A percentile compares a stretch with the other conserved stretches of the same genome.
Conservation (phyloP, 1,140 invertebrate genomes). For the Anoplolepis gracilipes region DNA sequence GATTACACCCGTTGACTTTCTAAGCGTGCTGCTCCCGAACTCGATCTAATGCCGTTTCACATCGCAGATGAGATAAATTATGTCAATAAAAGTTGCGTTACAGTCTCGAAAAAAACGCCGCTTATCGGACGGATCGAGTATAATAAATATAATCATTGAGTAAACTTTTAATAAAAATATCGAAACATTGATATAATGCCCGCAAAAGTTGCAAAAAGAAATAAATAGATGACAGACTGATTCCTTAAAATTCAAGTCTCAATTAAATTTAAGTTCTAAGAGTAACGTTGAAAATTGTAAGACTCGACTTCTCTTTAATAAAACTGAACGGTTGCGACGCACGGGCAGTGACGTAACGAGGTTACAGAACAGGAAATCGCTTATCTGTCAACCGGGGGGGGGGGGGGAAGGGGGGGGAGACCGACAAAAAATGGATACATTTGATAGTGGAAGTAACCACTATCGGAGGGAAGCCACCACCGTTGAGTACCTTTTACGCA, state of each 20-base stretch:
- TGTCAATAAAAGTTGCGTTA: slow-evolving; percentile 44
- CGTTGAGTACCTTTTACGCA: neutral
- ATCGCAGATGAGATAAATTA: slow-evolving; percentile 39
- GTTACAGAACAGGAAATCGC: slow-evolving; percentile 54
- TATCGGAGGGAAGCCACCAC: neutral
- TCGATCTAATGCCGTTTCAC: slow-evolving; percentile 57
- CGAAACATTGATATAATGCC: neutral
- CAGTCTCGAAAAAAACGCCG: slow-evolving; percentile 27
- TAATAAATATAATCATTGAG: neutral
- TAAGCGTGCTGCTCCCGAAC: slow-evolving; percentile 66
- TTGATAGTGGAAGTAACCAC: neutral
- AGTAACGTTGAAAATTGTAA: neutral
- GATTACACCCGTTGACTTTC: slow-evolving; percentile 77
- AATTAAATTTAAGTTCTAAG: neutral
- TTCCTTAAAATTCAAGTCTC: neutral
- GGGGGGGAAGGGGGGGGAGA: too few relatives aligned
- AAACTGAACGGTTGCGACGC: neutral
- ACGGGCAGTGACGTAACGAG: slow-evolving; percentile 30
- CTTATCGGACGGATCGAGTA: neutral
- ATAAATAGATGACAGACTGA: neutral
- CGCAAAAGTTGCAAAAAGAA: neutral
- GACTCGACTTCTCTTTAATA: neutral
- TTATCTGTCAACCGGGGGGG: slow-evolving; percentile 48
- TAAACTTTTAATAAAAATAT: neutral
- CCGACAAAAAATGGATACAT: slow-evolving; percentile 36